Evolutionary conservation across 2,888 invertebrate species (phyloP).

Genomic region (Oscheius sp.): DNA sequence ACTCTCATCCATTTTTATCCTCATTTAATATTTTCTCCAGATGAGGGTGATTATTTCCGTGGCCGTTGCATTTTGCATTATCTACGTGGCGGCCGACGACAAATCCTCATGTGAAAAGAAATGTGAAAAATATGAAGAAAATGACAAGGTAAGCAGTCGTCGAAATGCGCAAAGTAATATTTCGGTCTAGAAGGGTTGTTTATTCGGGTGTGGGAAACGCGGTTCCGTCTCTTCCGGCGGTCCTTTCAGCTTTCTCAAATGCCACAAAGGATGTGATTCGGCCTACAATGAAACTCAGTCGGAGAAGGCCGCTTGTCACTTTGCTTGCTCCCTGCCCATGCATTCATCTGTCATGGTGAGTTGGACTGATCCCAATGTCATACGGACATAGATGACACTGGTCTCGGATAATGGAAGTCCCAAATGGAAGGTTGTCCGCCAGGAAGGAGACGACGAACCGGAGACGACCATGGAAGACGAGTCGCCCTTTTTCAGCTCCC

Average conservation of each 20-base stretch:
- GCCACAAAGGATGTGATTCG: conserved; percentile 23
- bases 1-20: not conserved
- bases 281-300: conserved; percentile 19
- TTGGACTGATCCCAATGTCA: not conserved
- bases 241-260: conserved; percentile 19
- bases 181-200: conserved; percentile 21
- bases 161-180: not conserved
- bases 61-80: not conserved
- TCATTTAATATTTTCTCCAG: not conserved
- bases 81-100: conserved; percentile 29
- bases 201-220: conserved; percentile 27
- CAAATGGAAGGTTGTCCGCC: conserved; percentile 26
- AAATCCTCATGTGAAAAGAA: conserved; percentile 27
- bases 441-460: conserved; percentile 30
- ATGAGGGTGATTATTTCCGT: conserved; percentile 38
- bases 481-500: not conserved
- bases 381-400: conserved; percentile 9
- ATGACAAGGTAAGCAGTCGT: not conserved
- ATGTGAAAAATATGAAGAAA: conserved; percentile 28
- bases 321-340: conserved; percentile 45
- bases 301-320: conserved; percentile 41
- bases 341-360: conserved; percentile 31
- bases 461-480: conserved; percentile 8
- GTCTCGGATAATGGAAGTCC: conserved; percentile 17
- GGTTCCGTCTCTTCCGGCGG: conserved; percentile 24